Evolutionary conservation across 2,113 vertebrate genomes (phyloP), one percentile per base, ranked within the genome.

Genomic region (Tautogolabrus adspersus): DNA sequence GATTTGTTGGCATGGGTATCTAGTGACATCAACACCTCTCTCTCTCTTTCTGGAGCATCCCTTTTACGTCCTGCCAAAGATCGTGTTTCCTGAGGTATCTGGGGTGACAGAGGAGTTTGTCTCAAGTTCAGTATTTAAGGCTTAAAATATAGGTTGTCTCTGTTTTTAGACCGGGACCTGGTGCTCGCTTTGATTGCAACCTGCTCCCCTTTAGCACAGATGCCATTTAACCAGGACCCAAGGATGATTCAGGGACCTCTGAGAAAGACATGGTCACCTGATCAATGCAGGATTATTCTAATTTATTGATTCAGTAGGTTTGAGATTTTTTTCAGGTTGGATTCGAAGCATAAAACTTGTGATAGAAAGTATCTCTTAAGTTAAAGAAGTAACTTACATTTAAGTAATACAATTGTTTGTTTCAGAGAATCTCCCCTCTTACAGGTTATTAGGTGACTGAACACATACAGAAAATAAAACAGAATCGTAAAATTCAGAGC

Each of bases 11-110:
- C 26, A 15, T 23, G 15, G 10, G 46, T 77, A 52, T 88, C 66
- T 59, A 34, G 57, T 65, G 44, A 58, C 71, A 16, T 56, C 67
- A 67, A 60, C 79, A 78, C 52, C 34, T 12, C 23, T 30, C 58
- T 46, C 22, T n/a, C 34, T 23, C 16, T 44, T n/a, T 55, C 44
- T 60, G 30, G 44, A 64, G 23, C 52, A 2, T 42, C 19, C 15
- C 26, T 51, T 13, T 57, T 49, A 82, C 77, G 54, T 26, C 15
- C 72, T 60, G 52, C 58, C 66, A 51, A 63, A 66, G 55, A 74
- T 83, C 73, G 58, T 55, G 56, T 87, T 80, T 82, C 79, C 66
- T 63, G 66, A 62, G 37, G 69, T 66, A 83, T 85, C 72, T 70
- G 57, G 69, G 69, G 37, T 64, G 69, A 65, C 55, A 30, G 46